These are phyloP conservation scores for Protonemura montana DNA, from an alignment of 2,888 invertebrate species.

Conservation along the genomic window DNA sequence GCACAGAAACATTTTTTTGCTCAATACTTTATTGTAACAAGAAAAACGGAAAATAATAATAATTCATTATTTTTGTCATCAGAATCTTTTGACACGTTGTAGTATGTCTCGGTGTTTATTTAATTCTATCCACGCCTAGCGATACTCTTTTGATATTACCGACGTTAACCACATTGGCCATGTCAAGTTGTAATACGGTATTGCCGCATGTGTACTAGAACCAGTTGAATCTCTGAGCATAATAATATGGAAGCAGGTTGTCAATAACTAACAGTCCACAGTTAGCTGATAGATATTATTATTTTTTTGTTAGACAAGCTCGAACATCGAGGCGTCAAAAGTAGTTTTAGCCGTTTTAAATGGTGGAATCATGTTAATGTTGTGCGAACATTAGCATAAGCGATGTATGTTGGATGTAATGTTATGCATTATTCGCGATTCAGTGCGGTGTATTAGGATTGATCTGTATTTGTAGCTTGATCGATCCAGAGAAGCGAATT, in stretches of 20 bases:
- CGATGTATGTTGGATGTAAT: neutral
- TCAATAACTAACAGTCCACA: slow-evolving; percentile 2
- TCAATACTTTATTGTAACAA: neutral
- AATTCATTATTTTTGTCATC: neutral
- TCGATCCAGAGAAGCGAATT: neutral
- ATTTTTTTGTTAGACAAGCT: neutral
- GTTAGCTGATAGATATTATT: neutral
- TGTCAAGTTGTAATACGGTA: neutral
- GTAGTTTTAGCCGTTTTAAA: neutral
- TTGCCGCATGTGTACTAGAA: neutral
- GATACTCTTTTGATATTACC: neutral
- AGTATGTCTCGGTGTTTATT: neutral
- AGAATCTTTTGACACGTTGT: neutral
- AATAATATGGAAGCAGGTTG: slow-evolving; percentile 7
- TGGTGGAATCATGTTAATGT: neutral
- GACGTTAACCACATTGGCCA: neutral
- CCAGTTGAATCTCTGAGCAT: neutral
- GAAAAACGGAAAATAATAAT: neutral
- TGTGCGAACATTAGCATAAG: neutral
- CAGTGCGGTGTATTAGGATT: neutral
- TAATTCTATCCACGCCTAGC: neutral
- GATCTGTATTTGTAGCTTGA: neutral
- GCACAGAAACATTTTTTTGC: neutral
- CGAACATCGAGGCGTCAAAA: neutral
- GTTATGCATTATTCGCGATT: neutral